These are phyloP conservation scores for Scaptodrosophila lebanonensis DNA, from an alignment of 1,140 invertebrate species.

Conservation along the genomic window DNA sequence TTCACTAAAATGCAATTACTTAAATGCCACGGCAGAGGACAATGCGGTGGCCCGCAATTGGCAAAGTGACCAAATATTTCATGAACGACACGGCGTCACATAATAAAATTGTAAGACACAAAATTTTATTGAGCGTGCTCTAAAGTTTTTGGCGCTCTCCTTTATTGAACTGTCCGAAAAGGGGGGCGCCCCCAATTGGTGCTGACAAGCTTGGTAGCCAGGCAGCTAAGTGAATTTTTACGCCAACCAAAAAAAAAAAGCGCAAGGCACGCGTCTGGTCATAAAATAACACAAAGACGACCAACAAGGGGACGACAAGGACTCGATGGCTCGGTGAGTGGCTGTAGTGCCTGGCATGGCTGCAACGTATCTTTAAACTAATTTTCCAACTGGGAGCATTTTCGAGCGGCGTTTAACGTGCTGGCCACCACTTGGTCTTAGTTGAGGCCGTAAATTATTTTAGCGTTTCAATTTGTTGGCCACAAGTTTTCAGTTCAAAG, in stretches of 20 bases:
- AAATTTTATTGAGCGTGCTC: conserved; percentile 52
- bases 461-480: conserved; percentile 61
- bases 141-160: conserved; percentile 32
- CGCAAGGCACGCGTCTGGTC: conserved; percentile 35
- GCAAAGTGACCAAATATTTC: conserved; percentile 28
- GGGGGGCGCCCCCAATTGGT: conserved; percentile 13
- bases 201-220: no score
- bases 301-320: conserved; percentile 1
- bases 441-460: conserved; percentile 70
- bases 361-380: conserved; percentile 66
- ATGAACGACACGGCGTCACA: conserved; percentile 54
- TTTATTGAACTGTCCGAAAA: conserved; percentile 39
- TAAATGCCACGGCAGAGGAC: conserved; percentile 41
- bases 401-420: conserved; percentile 54
- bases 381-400: conserved; percentile 73
- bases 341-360: background rate
- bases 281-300: conserved; percentile 18
- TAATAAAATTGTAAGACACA: conserved; percentile 72
- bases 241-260: conserved; percentile 66
- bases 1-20: conserved; percentile 70
- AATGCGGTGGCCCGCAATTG: conserved; percentile 22
- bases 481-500: no score
- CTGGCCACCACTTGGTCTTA: conserved; percentile 32
- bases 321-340: background rate
- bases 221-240: conserved; percentile 71